These are phyloP conservation scores for Sebastes hubbsi DNA, from an alignment of 2,797 vertebrate species.

Conservation along the genomic window DNA sequence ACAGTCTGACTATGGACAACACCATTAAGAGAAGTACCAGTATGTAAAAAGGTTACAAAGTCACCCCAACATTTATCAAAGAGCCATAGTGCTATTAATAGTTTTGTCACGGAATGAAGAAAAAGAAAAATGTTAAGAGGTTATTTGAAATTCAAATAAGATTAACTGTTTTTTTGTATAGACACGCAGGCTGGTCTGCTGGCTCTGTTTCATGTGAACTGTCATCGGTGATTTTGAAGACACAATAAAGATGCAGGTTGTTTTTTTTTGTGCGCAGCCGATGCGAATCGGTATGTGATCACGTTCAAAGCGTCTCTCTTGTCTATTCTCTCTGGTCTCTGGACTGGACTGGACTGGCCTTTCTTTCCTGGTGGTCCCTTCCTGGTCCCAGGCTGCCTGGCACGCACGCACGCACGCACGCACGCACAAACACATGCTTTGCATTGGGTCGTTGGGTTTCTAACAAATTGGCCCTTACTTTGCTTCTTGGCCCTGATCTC, in stretches of 20 bases:
- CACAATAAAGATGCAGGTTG: constrained; percentile 37
- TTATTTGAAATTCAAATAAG: constrained; percentile 7
- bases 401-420: not conserved
- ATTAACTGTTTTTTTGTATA: constrained; percentile 11
- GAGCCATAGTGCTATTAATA: constrained; percentile 21
- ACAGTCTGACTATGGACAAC: too few relatives aligned
- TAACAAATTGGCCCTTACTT: constrained; percentile 36
- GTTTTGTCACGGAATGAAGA: not conserved
- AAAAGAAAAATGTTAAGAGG: not conserved
- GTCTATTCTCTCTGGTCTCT: constrained; percentile 28
- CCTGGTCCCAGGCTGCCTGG: constrained; percentile 1
- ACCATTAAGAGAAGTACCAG: too few relatives aligned
- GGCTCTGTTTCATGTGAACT: constrained; percentile 30
- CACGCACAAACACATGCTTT: constrained; percentile 4
- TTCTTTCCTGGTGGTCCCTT: constrained; percentile 64
- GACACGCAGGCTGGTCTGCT: not conserved
- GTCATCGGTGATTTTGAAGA: constrained; percentile 38
- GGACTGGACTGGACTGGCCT: constrained; percentile 28
- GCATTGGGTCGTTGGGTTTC: not conserved
- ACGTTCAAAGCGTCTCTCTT: constrained; percentile 49
- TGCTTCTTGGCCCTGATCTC: constrained; percentile 16
- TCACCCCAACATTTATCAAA: too few relatives aligned
- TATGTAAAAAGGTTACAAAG: too few relatives aligned
- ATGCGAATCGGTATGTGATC: constrained; percentile 33
- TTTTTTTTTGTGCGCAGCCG: not conserved